Conservation (phyloP, 1,140 invertebrate genomes). For the Apocrypta bakeri region DNA sequence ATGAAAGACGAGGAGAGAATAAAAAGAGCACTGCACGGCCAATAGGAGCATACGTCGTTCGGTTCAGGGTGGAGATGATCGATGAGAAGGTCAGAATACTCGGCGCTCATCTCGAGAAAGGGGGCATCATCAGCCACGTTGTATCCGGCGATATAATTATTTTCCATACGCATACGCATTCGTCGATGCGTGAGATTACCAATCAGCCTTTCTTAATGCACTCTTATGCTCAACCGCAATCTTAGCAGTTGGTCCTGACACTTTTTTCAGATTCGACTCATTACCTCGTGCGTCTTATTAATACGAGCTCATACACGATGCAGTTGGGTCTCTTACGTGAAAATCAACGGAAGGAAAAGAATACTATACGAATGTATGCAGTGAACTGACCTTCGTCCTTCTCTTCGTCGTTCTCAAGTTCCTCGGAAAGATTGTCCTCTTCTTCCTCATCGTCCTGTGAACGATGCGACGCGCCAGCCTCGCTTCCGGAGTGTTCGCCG, state of each 20-base stretch:
- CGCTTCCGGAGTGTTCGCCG: constrained; percentile 79
- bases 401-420: constrained; percentile 88
- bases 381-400: constrained; percentile 84
- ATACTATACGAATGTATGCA: not conserved
- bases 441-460: constrained; percentile 81
- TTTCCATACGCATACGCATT: constrained; percentile 60
- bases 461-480: constrained; percentile 77
- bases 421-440: constrained; percentile 84
- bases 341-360: too few relatives aligned
- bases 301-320: too few relatives aligned
- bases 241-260: not conserved
- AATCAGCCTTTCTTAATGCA: constrained; percentile 54
- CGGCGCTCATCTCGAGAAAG: constrained; percentile 61
- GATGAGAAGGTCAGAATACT: constrained; percentile 69
- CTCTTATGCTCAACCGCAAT: constrained; percentile 1
- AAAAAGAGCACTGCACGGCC: constrained; percentile 52
- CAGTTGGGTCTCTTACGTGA: too few relatives aligned
- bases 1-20: constrained; percentile 45
- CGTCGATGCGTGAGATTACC: constrained; percentile 56
- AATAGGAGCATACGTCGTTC: constrained; percentile 57
- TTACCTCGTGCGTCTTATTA: constrained; percentile 42
- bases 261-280: constrained; percentile 18
- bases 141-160: constrained; percentile 70
- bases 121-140: not conserved
- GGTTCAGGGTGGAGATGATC: constrained; percentile 69